Percentiles rank a stretch among this genome's conserved stretches.
phyloP scores from a whole-genome alignment of 1,140 invertebrate species.

The Frieseomelitta varia region DNA sequence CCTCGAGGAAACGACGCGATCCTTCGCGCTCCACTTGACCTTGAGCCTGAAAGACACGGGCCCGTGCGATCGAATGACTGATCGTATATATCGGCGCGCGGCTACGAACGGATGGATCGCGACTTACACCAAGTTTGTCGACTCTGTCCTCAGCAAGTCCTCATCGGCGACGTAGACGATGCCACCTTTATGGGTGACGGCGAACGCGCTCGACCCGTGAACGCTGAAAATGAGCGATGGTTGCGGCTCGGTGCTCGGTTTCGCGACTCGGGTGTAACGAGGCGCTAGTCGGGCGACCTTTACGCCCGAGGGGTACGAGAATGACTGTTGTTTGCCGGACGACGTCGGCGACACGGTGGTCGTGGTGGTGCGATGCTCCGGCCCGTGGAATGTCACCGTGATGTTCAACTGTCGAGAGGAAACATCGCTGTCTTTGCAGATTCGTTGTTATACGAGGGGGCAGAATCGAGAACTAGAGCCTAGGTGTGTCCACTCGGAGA shows the following conservation, averaged over 20 bases:
- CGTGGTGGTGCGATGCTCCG: constrained; percentile 73
- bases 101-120: not conserved
- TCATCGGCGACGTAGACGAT: constrained; percentile 84
- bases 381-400: constrained; percentile 74
- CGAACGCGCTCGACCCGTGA: constrained; percentile 77
- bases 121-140: constrained; percentile 74
- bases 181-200: constrained; percentile 82
- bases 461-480: too few relatives aligned
- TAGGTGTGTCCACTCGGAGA: too few relatives aligned
- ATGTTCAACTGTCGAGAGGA: constrained; percentile 70
- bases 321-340: constrained; percentile 49
- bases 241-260: constrained; percentile 69
- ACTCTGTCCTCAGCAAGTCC: constrained; percentile 72
- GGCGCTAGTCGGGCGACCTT: constrained; percentile 67
- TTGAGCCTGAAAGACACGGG: constrained; percentile 73
- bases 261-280: constrained; percentile 73
- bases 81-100: not conserved
- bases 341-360: constrained; percentile 66
- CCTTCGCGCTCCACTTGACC: constrained; percentile 81
- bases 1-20: constrained; percentile 73
- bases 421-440: too few relatives aligned
- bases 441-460: too few relatives aligned
- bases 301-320: constrained; percentile 64
- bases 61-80: not conserved
- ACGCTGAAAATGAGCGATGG: constrained; percentile 69